Evolutionary conservation across 2,113 vertebrate genomes (phyloP).

Genomic region (Tinamus guttatus): DNA sequence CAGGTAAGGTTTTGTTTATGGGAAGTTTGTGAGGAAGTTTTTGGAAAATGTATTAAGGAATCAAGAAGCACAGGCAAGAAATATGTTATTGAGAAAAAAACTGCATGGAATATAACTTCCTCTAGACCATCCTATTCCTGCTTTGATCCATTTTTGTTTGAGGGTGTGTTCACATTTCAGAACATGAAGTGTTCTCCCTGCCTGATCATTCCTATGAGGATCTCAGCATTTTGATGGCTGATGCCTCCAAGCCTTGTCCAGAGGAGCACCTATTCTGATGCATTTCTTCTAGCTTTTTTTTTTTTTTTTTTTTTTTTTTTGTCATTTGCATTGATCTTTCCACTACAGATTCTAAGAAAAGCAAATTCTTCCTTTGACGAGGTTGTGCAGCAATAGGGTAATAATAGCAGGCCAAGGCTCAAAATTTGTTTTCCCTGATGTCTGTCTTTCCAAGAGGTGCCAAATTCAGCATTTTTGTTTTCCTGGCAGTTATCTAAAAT

Average conservation of each 20-base stretch:
- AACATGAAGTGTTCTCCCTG: background rate
- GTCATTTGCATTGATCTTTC: background rate
- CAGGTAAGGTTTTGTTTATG: background rate
- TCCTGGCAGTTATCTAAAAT: background rate
- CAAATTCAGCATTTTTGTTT: constrained; percentile 10
- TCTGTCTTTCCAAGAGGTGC: background rate
- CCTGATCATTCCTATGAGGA: background rate
- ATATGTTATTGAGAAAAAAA: background rate
- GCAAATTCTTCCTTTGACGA: background rate
- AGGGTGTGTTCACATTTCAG: background rate
- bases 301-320: background rate
- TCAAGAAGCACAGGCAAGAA: background rate
- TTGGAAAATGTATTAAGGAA: background rate
- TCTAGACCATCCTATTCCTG: background rate
- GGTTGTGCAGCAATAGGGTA: background rate
- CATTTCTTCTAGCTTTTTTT: background rate
- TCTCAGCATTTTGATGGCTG: background rate
- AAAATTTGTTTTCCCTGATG: background rate
- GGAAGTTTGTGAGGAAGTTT: background rate
- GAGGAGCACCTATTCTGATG: background rate
- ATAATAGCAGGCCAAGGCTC: constrained; percentile 2
- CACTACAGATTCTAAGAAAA: background rate
- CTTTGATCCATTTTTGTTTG: background rate
- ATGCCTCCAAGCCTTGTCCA: background rate
- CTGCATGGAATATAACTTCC: background rate